A percentile compares a stretch with the other conserved stretches of the same genome.
These are phyloP conservation scores for Spongia lamella DNA, from an alignment of 37 sponge, comb jelly and placozoan species.

Conservation along the genomic window DNA sequence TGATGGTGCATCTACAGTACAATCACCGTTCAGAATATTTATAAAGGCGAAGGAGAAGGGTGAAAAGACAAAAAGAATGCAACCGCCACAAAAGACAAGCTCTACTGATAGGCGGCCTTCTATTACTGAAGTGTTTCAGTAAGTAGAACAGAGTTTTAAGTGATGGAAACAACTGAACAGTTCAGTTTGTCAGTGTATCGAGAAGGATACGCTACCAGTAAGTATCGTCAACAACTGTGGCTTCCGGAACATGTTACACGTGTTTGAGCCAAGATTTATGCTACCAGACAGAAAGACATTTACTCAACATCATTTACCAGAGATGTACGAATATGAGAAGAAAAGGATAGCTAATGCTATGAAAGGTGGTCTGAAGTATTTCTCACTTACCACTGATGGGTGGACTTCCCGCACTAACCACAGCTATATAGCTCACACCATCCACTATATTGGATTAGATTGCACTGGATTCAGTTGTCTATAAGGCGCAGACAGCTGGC, in stretches of 20 bases:
- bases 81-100: too few species aligned
- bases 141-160: too few species aligned
- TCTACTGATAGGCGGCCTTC: too few species aligned
- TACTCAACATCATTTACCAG: constrained; percentile 7
- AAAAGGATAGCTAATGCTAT: not conserved
- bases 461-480: too few species aligned
- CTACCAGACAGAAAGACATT: constrained; percentile 23
- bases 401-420: constrained; percentile 43
- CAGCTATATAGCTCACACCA: constrained; percentile 26
- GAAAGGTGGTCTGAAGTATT: not conserved
- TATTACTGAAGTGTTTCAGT: too few species aligned
- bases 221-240: not conserved
- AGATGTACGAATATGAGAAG: constrained; percentile 17
- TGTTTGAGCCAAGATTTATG: constrained; percentile 28
- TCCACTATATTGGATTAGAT: constrained; percentile 27
- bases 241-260: constrained; percentile 22
- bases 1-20: too few species aligned
- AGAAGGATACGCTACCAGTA: too few species aligned
- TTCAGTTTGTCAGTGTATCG: too few species aligned
- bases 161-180: too few species aligned
- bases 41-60: too few species aligned
- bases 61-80: not conserved
- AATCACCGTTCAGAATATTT: not conserved
- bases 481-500: too few species aligned
- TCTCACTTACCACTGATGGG: constrained; percentile 22